phyloP scores from a whole-genome alignment of 1,140 invertebrate species.

The Hylaeus anthracinus region DNA sequence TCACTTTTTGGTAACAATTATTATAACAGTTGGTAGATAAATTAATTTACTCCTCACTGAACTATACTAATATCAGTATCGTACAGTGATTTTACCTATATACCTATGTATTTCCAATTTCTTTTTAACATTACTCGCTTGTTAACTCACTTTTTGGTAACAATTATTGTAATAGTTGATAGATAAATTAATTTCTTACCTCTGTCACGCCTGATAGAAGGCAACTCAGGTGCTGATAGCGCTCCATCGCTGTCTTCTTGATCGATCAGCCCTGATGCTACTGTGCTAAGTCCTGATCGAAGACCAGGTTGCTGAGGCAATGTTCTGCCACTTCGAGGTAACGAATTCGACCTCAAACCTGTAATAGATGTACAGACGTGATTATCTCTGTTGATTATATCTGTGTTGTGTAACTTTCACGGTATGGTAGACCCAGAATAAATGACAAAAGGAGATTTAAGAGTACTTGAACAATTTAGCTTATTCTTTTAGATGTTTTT shows the following conservation, averaged over 20 bases:
- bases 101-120: no score
- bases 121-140: no score
- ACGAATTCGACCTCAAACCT: slow-evolving; percentile 80
- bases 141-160: no score
- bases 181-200: slow-evolving; percentile 70
- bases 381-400: no score
- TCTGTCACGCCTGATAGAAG: slow-evolving; percentile 85
- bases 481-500: no score
- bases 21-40: background rate
- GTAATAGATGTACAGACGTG: background rate
- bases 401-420: no score
- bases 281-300: slow-evolving; percentile 78
- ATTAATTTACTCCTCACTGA: background rate
- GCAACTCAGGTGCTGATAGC: slow-evolving; percentile 90
- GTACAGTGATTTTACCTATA: no score
- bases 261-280: slow-evolving; percentile 82
- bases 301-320: slow-evolving; percentile 78
- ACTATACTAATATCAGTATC: background rate
- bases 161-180: no score
- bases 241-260: slow-evolving; percentile 92
- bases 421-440: no score
- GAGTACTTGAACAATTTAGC: no score
- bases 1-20: no score
- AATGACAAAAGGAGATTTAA: no score
- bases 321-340: slow-evolving; percentile 80